phyloP scores from a whole-genome alignment of 2,888 invertebrate genomes.

The Meiosimyza decipiens region DNA sequence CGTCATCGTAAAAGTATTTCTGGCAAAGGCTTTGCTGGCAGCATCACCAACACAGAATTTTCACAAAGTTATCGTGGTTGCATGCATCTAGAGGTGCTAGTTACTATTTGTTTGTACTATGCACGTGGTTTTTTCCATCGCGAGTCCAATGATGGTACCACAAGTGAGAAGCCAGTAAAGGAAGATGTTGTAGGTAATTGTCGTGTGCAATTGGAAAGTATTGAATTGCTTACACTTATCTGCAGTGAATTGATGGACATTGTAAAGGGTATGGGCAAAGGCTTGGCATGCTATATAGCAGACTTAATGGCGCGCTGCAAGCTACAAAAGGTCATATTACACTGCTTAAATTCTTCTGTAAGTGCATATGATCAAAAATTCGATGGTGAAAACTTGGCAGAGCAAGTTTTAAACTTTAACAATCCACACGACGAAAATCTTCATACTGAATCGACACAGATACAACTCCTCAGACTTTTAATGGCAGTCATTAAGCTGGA shows the following conservation, averaged over 20 bases:
- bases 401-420: constrained; percentile 80
- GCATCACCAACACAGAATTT: constrained; percentile 73
- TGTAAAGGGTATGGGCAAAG: constrained; percentile 79
- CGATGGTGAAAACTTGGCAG: constrained; percentile 72
- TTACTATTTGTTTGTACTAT: constrained; percentile 81
- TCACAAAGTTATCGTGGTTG: constrained; percentile 78
- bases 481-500: constrained; percentile 81
- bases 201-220: constrained; percentile 80
- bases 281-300: constrained; percentile 80
- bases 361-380: constrained; percentile 51
- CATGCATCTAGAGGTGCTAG: constrained; percentile 84
- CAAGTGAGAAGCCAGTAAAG: constrained; percentile 70
- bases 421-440: constrained; percentile 73
- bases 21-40: constrained; percentile 75
- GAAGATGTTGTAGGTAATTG: constrained; percentile 81
- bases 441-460: constrained; percentile 77
- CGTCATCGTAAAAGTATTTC: constrained; percentile 84
- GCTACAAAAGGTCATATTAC: constrained; percentile 84
- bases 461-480: constrained; percentile 75
- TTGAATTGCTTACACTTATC: constrained; percentile 78
- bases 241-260: constrained; percentile 79
- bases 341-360: constrained; percentile 82
- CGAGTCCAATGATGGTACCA: constrained; percentile 55
- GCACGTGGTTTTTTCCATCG: constrained; percentile 75
- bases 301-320: constrained; percentile 81